Evolutionary conservation across 2,797 vertebrate species (phyloP).

Genomic region (Clarias platycephalus): DNA sequence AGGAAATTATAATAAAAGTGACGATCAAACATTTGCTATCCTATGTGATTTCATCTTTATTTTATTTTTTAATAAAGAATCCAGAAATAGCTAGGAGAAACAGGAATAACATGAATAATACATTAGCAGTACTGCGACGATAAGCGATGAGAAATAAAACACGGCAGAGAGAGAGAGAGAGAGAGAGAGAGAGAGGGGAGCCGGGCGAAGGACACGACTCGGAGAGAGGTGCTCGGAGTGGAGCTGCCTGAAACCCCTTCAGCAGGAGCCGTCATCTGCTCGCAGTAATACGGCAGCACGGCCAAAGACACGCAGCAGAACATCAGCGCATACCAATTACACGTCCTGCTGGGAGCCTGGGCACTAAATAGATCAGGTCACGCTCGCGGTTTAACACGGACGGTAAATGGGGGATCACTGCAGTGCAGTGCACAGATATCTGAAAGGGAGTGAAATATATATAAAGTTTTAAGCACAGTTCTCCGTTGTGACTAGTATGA

Average conservation of each 20-base stretch:
- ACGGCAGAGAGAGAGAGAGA: constrained; percentile 28
- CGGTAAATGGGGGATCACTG: not conserved
- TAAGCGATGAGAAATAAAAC: constrained; percentile 47
- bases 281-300: constrained; percentile 26
- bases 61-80: constrained; percentile 9
- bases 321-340: constrained; percentile 56
- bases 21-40: constrained; percentile 53
- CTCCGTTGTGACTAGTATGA: not conserved
- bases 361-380: constrained; percentile 16
- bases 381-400: not conserved
- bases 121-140: constrained; percentile 48
- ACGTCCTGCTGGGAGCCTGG: constrained; percentile 28
- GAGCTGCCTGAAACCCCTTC: constrained; percentile 41
- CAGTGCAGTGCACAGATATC: not conserved
- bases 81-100: constrained; percentile 52
- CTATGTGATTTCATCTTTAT: constrained; percentile 43
- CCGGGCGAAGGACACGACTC: constrained; percentile 28
- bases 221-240: constrained; percentile 13
- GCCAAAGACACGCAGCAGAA: constrained; percentile 15
- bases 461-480: not conserved
- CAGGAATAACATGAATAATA: constrained; percentile 58
- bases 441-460: not conserved
- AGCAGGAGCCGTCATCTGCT: constrained; percentile 42
- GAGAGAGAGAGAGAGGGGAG: constrained; percentile 3
- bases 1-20: not conserved